Evolutionary conservation across 1,140 invertebrate genomes (phyloP).

Genomic region (Sinella curviseta): DNA sequence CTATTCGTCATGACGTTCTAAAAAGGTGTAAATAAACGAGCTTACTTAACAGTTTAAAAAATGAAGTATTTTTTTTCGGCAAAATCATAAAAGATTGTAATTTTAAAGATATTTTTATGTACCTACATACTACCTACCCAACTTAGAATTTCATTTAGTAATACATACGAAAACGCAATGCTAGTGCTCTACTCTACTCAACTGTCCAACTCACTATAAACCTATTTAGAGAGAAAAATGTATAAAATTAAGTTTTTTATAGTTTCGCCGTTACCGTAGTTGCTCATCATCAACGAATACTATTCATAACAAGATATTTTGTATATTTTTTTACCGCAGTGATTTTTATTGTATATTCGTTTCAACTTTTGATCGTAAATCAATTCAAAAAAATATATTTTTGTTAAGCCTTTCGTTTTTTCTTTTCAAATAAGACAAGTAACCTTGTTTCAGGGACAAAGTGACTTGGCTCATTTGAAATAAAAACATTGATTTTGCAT

Average conservation of each 20-base stretch:
- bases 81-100: not conserved
- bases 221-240: too few species aligned
- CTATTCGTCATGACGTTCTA: not conserved
- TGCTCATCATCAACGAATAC: not conserved
- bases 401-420: too few species aligned
- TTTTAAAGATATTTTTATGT: not conserved
- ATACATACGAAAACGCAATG: too few species aligned
- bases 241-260: too few species aligned
- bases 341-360: not conserved
- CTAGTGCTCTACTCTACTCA: too few species aligned
- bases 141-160: not conserved
- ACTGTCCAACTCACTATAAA: too few species aligned
- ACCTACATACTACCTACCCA: not conserved
- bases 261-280: not conserved
- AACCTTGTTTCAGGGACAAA: too few species aligned
- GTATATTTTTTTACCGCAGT: not conserved
- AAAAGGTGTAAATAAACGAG: not conserved
- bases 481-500: too few species aligned
- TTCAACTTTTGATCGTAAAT: constrained; percentile 16
- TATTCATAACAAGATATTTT: not conserved
- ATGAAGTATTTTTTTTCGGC: not conserved
- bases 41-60: not conserved
- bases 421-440: too few species aligned
- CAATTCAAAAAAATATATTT: not conserved
- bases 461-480: too few species aligned